Evolutionary conservation across 2,797 vertebrate species (phyloP), one percentile per base, ranked within the genome.

Genomic region (Clangula hyemalis): DNA sequence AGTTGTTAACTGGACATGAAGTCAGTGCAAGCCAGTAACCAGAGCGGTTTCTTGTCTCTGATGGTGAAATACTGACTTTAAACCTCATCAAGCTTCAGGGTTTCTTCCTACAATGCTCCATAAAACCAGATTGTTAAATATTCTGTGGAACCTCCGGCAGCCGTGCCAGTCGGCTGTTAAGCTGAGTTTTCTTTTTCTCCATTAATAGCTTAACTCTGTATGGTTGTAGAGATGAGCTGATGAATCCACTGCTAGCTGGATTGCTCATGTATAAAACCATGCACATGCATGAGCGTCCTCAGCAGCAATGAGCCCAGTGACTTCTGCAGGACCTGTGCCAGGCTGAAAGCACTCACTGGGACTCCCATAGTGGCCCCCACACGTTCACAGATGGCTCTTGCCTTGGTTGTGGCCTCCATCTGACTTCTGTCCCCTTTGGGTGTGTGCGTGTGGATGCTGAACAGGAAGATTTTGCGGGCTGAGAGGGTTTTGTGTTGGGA

Each of bases 261-360:
- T 11, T 73, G 85, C 11, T 49, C 17, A 0, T 6, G 13, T 7
- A 9, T 51, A 32, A 24, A 58, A 21, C 41, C 7, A 6, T 10
- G 18, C 25, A 12, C 2, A 6, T 16, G 32, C 8, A 30, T 17
- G 30, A 30, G 32, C 20, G 36, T n/a, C 27, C 56, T 24, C 0
- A 0, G 32, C 30, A 64, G 30, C 24, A 13, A 2, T 0, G 36
- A 71, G 49, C 11, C 34, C 56, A 36, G 25, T 1, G 2, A 17
- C 36, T 39, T 45, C 36, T 2, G 2, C 2, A 6, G 54, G 21
- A 39, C 11, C 39, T 80, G 58, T 36, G 75, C 85, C 16, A 3
- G 27, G 4, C 13, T 39, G 47, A 7, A 38, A 34, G 18, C 2
- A 0, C 17, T 82, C 53, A 3, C 24, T n/a, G 71, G 15, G 22